A percentile compares a stretch with the other conserved stretches of the same genome.
phyloP scores from a whole-genome alignment of 2,113 vertebrate genomes.

The Centropus unirufus region DNA sequence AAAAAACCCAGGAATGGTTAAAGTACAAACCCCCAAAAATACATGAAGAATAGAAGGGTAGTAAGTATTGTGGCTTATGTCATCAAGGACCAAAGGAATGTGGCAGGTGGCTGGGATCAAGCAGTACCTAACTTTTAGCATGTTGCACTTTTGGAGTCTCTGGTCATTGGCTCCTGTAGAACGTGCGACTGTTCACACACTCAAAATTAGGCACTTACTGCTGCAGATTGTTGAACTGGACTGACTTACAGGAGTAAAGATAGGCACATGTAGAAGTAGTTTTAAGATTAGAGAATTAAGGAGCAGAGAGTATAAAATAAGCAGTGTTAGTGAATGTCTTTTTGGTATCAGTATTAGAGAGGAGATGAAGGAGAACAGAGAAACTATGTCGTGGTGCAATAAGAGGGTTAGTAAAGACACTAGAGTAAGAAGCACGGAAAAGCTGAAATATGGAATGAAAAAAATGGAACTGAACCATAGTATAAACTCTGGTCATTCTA shows the following conservation, averaged over 20 bases:
- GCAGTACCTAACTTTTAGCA: background rate
- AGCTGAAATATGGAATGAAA: background rate
- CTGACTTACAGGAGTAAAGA: background rate
- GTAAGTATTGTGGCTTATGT: background rate
- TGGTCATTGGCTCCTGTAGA: background rate
- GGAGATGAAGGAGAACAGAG: background rate
- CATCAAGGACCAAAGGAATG: background rate
- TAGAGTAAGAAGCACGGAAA: background rate
- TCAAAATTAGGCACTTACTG: background rate
- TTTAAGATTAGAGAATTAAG: background rate
- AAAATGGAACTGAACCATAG: background rate
- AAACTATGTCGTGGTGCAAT: too few relatives aligned
- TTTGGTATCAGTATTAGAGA: background rate
- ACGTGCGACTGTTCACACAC: background rate
- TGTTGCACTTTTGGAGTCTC: background rate
- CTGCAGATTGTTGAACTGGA: background rate
- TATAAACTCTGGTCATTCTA: background rate
- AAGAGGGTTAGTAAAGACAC: background rate
- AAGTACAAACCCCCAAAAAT: background rate
- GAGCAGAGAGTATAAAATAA: background rate
- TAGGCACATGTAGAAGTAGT: background rate
- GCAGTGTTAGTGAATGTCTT: background rate
- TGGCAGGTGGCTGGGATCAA: background rate
- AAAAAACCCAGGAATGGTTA: background rate
- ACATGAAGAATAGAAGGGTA: background rate